These are phyloP conservation scores for Drosophila simulans DNA, from an alignment of 1,140 invertebrate genomes.

Conservation along the genomic window DNA sequence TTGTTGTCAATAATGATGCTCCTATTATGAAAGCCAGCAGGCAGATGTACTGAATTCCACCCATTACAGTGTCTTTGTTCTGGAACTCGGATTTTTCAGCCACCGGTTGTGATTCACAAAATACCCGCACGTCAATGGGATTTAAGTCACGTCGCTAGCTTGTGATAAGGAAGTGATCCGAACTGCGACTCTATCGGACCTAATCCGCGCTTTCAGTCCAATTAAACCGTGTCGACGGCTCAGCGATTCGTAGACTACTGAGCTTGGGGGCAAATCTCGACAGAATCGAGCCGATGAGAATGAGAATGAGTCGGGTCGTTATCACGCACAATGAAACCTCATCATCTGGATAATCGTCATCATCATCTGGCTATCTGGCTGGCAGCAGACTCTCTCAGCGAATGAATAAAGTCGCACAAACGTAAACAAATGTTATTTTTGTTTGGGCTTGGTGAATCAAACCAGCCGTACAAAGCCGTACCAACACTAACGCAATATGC, in stretches of 20 bases:
- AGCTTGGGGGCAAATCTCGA: constrained; percentile 29
- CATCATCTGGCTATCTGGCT: constrained; percentile 3
- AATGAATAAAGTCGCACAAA: constrained; percentile 10
- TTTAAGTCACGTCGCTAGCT: constrained; percentile 43
- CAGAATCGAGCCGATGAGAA: constrained; percentile 32
- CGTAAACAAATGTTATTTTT: constrained; percentile 43
- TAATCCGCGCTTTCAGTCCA: constrained; percentile 2
- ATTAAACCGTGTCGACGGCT: constrained; percentile 23
- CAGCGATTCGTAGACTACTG: constrained; percentile 46
- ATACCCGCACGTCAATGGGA: constrained; percentile 24
- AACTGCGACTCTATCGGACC: constrained; percentile 32
- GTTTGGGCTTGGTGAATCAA: constrained; percentile 32
- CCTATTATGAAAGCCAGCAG: constrained; percentile 40
- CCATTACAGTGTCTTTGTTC: constrained; percentile 54
- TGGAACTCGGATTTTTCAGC: constrained; percentile 18
- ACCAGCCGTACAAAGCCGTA: constrained; percentile 2
- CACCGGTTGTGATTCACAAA: constrained; percentile 37
- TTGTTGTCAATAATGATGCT: constrained; percentile 15
- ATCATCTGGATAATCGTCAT: constrained; percentile 1
- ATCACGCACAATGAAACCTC: constrained; percentile 43
- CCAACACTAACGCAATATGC: constrained; percentile 1
- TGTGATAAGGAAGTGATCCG: constrained; percentile 58
- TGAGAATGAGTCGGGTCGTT: constrained; percentile 49
- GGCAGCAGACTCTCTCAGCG: constrained; percentile 10
- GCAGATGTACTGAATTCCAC: constrained; percentile 28